phyloP scores from a whole-genome alignment of 2,888 invertebrate genomes.

The Galerucella nymphaeae region DNA sequence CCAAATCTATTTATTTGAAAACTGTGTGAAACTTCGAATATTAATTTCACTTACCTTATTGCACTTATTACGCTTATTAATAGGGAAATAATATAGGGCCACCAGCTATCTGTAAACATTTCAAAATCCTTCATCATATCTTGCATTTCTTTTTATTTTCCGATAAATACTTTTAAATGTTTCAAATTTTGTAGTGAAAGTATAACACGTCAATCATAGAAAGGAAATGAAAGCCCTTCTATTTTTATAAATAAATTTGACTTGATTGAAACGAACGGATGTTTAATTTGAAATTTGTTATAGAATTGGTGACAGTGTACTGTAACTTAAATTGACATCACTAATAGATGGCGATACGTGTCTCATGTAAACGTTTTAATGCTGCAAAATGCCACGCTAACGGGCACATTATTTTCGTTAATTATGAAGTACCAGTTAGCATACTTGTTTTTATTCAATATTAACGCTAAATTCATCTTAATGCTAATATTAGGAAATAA shows the following conservation, averaged over 20 bases:
- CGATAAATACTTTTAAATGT: not conserved
- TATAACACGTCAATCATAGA: not conserved
- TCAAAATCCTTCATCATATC: constrained; percentile 52
- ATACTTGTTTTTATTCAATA: not conserved
- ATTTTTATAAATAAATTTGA: constrained; percentile 31
- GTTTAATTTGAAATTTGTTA: constrained; percentile 37
- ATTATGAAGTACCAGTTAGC: too few relatives aligned
- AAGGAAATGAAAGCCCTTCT: constrained; percentile 9
- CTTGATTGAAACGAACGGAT: constrained; percentile 48
- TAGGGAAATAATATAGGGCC: constrained; percentile 68
- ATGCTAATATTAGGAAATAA: not conserved
- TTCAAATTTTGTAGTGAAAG: not conserved
- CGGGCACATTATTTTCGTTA: not conserved
- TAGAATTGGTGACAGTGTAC: not conserved
- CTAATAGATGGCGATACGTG: not conserved
- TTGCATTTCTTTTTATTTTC: constrained; percentile 29
- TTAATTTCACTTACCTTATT: constrained; percentile 64
- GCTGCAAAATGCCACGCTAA: not conserved
- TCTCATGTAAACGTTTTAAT: not conserved
- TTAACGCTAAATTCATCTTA: not conserved
- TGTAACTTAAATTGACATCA: not conserved
- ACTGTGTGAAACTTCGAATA: too few relatives aligned
- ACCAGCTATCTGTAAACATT: constrained; percentile 64
- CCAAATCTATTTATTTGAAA: too few relatives aligned
- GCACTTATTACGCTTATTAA: constrained; percentile 66